phyloP scores from a whole-genome alignment of 2,888 invertebrate genomes.

The Ypsolopha scabrella region DNA sequence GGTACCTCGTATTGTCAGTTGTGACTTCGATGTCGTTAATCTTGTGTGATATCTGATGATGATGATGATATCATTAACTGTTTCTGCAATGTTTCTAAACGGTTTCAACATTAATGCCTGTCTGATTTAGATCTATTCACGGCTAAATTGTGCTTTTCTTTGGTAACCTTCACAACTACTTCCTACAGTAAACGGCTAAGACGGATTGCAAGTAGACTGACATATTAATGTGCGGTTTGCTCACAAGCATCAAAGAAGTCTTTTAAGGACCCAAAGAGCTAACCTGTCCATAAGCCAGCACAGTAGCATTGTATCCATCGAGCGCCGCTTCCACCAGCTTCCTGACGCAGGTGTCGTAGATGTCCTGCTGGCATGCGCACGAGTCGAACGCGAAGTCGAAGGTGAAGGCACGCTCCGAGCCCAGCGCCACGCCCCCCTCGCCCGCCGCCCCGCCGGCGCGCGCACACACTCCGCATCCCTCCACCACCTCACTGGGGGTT shows the following conservation, averaged over 20 bases:
- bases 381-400: conserved; percentile 97
- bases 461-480: conserved; percentile 95
- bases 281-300: conserved; percentile 96
- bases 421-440: conserved; percentile 92
- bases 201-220: too few species aligned
- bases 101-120: too few species aligned
- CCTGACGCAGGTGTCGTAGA: conserved; percentile 88
- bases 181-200: too few species aligned
- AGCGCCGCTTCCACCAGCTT: conserved; percentile 92
- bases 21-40: too few species aligned
- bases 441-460: conserved; percentile 88
- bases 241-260: neutral
- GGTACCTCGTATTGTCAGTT: too few species aligned
- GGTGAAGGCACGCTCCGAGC: conserved; percentile 94
- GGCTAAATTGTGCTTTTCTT: too few species aligned
- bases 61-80: too few species aligned
- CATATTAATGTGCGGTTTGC: too few species aligned
- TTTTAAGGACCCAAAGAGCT: conserved; percentile 17
- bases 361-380: conserved; percentile 75
- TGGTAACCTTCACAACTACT: too few species aligned
- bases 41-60: too few species aligned
- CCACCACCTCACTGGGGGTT: conserved; percentile 91
- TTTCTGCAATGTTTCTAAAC: too few species aligned
- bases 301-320: conserved; percentile 97
- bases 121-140: too few species aligned